Percentiles rank a stretch among this genome's conserved stretches.
Evolutionary conservation across 64 coral and sea anemone species (phyloP).

Genomic region (Dendronephthya gigantea): DNA sequence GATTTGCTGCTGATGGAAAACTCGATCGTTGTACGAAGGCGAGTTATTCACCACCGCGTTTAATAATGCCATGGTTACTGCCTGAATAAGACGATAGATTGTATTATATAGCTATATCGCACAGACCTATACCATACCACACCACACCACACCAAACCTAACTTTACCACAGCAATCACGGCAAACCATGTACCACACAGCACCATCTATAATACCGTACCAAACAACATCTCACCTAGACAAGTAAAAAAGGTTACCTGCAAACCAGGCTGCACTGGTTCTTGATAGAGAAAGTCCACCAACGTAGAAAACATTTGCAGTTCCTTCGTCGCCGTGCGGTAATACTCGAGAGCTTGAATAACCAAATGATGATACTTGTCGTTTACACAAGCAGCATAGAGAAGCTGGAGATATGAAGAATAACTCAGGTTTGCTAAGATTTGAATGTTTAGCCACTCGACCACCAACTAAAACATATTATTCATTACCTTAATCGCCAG

Average conservation of each 20-base stretch:
- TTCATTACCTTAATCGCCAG: conserved; percentile 77
- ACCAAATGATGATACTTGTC: not conserved
- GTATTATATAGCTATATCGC: no score
- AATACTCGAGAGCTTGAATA: conserved; percentile 71
- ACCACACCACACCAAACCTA: no score
- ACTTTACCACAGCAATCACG: no score
- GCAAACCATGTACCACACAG: no score
- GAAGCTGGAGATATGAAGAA: not conserved
- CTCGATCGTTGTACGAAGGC: conserved; percentile 74
- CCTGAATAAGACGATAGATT: conserved; percentile 27
- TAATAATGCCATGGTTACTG: conserved; percentile 63
- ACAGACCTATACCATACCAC: no score
- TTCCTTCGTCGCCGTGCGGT: conserved; percentile 51
- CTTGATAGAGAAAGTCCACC: conserved; percentile 57
- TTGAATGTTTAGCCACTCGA: no score
- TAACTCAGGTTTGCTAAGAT: no score
- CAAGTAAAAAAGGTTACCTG: no score
- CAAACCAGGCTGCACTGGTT: conserved; percentile 69
- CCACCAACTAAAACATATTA: no score
- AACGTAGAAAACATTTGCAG: conserved; percentile 62
- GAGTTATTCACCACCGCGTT: conserved; percentile 56
- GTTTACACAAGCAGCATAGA: not conserved
- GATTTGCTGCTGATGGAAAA: conserved; percentile 88
- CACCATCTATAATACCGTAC: no score
- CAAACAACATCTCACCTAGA: no score